Percentiles rank a stretch among this genome's conserved stretches.
These are phyloP conservation scores for Avahi laniger DNA, from an alignment of 2,797 vertebrate species.

Conservation along the genomic window DNA sequence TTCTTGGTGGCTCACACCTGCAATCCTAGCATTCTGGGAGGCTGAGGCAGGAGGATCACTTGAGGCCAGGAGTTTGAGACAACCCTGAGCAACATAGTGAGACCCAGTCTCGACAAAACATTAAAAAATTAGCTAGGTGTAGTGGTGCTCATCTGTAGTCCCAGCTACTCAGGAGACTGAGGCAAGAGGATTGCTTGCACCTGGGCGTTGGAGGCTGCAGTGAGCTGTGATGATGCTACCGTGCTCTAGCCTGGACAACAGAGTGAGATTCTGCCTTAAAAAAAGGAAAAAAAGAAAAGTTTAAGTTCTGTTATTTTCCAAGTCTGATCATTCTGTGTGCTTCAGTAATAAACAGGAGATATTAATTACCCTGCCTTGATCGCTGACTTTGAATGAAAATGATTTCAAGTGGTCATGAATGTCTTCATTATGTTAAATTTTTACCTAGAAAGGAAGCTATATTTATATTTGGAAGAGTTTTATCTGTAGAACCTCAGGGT, in stretches of 20 bases:
- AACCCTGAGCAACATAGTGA: not conserved
- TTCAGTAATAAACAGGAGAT: not conserved
- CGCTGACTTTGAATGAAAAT: not conserved
- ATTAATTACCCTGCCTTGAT: not conserved
- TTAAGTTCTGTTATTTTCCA: constrained; percentile 86
- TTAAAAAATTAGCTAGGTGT: not conserved
- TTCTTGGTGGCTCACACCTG: constrained; percentile 61
- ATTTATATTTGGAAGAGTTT: not conserved
- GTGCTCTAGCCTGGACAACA: not conserved
- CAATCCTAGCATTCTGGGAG: not conserved
- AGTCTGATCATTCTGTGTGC: not conserved
- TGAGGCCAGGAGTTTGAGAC: not conserved
- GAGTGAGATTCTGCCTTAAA: not conserved
- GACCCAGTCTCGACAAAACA: not conserved
- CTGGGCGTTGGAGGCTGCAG: not conserved
- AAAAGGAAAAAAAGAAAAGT: constrained; percentile 88
- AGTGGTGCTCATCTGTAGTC: not conserved
- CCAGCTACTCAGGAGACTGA: not conserved
- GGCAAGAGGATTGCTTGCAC: not conserved
- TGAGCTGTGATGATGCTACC: not conserved
- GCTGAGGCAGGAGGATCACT: not conserved
- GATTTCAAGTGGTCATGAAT: not conserved
- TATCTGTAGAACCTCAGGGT: not conserved
- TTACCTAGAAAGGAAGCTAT: not conserved
- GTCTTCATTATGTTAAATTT: not conserved